Evolutionary conservation across 2,888 invertebrate species (phyloP), one percentile per base, ranked within the genome.

Genomic region (Zygogramma bicolorata): DNA sequence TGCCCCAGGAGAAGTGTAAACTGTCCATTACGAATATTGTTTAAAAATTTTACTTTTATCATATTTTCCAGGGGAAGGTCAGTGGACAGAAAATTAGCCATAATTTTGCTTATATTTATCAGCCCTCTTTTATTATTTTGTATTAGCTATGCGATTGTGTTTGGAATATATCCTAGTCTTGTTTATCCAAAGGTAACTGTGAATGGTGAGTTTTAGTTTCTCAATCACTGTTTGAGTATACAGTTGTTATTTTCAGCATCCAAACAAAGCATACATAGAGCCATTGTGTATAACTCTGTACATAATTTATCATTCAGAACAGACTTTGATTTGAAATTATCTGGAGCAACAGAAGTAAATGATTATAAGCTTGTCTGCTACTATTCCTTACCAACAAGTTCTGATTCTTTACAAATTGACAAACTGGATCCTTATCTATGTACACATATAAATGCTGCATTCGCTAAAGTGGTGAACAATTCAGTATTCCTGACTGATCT

Each of bases 381-480:
- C 86, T 95, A 94, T 86, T 90, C 90, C 76, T 88, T 91, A 73
- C 91, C 92, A 3, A 38, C 58, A 58, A 76, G 71, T 40, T 57
- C 27, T 27, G 61, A 76, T 13, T 71, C 81, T 77, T 73, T 81
- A 83, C 79, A 85, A 84, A 79, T 80, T 76, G 68, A 80, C 81
- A 66, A 84, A 79, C 89, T 96, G 31, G 91, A 94, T 83, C 91
- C 94, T 25, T 86, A 90, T 80, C 88, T 96, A 69, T 97, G 96
- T 85, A 95, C 95, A 0, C 96, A 96, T 86, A 91, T 96, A 73
- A 94, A 94, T 84, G 87, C 95, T 69, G 96, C 93, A 53, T 93
- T 94, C 88, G 93, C 93, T 22, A 84, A 85, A 71, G 88, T 96
- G 46, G 83, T 85, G 3, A 91, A 94, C 81, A 90, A 90, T 76